phyloP scores from a whole-genome alignment of 2,888 invertebrate genomes.

The Rhagium mordax region DNA sequence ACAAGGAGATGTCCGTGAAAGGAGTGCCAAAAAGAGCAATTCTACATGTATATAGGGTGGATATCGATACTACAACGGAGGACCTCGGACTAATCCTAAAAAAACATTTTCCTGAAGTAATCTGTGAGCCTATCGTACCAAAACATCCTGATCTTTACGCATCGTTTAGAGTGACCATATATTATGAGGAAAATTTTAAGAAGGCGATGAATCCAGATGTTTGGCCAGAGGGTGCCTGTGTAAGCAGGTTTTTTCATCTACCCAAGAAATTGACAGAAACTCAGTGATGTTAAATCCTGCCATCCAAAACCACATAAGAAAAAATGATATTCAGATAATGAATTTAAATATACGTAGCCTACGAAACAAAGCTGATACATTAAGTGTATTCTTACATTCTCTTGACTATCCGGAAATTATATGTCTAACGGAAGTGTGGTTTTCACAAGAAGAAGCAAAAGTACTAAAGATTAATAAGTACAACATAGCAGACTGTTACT shows the following conservation, averaged over 20 bases:
- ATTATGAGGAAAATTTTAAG: not conserved
- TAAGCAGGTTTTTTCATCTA: slow-evolving; percentile 17
- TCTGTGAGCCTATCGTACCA: not conserved
- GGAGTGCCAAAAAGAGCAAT: not conserved
- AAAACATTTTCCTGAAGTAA: not conserved
- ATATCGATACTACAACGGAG: not conserved
- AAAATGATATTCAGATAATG: too few species aligned
- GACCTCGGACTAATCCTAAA: not conserved
- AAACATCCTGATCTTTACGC: not conserved
- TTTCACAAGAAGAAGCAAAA: too few species aligned
- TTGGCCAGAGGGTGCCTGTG: slow-evolving; percentile 8
- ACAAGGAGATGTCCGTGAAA: not conserved
- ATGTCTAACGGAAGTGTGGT: too few species aligned
- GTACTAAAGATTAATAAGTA: too few species aligned
- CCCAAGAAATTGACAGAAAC: not conserved
- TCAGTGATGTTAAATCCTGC: not conserved
- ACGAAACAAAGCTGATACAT: too few species aligned
- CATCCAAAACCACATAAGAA: not conserved
- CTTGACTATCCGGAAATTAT: too few species aligned
- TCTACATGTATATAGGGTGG: slow-evolving; percentile 10
- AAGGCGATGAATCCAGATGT: slow-evolving; percentile 11
- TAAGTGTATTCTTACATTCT: too few species aligned
- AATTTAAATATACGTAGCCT: too few species aligned
- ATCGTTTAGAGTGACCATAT: slow-evolving; percentile 8
- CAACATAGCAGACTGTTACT: too few species aligned